Evolutionary conservation across 2,113 vertebrate genomes (phyloP).

Genomic region (Lanius ludovicianus): DNA sequence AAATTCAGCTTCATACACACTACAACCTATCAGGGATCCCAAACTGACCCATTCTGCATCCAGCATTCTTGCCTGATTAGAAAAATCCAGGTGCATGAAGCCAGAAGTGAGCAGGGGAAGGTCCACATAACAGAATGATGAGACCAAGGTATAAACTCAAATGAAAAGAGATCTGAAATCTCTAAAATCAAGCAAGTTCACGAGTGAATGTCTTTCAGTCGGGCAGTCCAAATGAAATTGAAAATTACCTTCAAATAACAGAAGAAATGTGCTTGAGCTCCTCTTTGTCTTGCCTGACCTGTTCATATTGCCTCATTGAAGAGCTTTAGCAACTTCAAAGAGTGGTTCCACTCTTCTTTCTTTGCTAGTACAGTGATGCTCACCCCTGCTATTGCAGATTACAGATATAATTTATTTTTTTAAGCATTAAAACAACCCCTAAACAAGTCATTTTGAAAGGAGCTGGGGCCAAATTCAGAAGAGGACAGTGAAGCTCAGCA

Average conservation of each 20-base stretch:
- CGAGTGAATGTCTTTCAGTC: neutral
- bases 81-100: neutral
- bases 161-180: neutral
- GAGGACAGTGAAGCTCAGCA: neutral
- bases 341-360: neutral
- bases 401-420: fast-evolving
- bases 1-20: neutral
- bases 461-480: neutral
- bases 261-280: neutral
- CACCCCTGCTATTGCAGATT: neutral
- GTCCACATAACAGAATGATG: fast-evolving
- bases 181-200: neutral
- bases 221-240: neutral
- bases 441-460: neutral
- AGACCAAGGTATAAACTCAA: neutral
- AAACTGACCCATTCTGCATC: neutral
- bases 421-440: neutral
- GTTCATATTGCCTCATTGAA: neutral
- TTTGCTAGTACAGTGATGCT: neutral
- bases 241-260: neutral
- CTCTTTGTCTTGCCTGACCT: neutral
- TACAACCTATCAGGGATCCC: neutral
- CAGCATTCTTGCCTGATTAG: neutral
- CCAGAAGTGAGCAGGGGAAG: neutral
- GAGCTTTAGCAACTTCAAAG: neutral